Percentiles rank a stretch among this genome's conserved stretches.
Conservation (phyloP, 2,888 invertebrate species). For the Microplitis deprimator region DNA sequence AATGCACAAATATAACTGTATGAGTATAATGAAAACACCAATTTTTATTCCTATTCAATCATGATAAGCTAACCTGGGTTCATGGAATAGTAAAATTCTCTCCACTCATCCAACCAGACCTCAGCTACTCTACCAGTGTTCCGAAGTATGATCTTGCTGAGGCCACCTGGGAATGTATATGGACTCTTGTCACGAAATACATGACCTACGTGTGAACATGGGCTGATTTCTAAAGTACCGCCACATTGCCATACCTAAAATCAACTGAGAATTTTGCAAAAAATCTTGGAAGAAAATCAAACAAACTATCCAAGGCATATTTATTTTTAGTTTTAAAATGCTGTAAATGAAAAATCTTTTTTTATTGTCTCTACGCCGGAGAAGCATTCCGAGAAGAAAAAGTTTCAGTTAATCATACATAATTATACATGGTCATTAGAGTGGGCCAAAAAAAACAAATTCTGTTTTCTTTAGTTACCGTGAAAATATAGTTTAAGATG, state of each 20-base stretch:
- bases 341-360: constrained; percentile 20
- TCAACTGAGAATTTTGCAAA: constrained; percentile 59
- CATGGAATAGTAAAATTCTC: constrained; percentile 99
- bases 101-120: constrained; percentile 99
- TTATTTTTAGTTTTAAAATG: constrained; percentile 17
- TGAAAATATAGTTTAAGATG: too few species aligned
- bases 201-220: constrained; percentile 97
- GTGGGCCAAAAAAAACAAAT: too few species aligned
- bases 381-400: background rate
- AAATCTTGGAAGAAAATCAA: constrained; percentile 11
- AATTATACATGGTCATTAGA: too few species aligned
- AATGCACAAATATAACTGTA: constrained; percentile 21
- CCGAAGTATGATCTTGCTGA: constrained; percentile 95
- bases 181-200: constrained; percentile 98
- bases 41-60: constrained; percentile 22
- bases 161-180: constrained; percentile 99
- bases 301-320: constrained; percentile 6
- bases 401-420: background rate
- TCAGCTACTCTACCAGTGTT: constrained; percentile 99
- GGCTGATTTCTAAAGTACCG: constrained; percentile 93
- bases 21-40: constrained; percentile 34
- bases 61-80: constrained; percentile 86
- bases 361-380: background rate
- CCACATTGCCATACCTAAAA: constrained; percentile 97
- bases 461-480: too few species aligned